A percentile compares a stretch with the other conserved stretches of the same genome.
These are phyloP conservation scores for Phalangium opilio DNA, from an alignment of 2,888 invertebrate genomes.

Conservation along the genomic window DNA sequence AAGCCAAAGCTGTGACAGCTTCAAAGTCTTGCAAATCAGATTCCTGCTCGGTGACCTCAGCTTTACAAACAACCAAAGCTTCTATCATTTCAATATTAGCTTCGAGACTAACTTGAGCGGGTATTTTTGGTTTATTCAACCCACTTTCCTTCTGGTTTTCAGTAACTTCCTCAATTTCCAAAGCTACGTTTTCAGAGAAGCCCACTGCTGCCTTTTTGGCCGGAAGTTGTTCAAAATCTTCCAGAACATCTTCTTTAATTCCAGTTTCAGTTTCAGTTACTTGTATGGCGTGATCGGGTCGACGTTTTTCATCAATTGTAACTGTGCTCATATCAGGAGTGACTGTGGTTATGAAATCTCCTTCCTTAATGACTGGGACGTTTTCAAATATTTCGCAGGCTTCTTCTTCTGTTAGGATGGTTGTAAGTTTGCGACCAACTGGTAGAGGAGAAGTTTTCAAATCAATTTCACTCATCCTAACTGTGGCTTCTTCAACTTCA, in stretches of 20 bases:
- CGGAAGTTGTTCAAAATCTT: neutral
- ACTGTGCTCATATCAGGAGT: constrained; percentile 3
- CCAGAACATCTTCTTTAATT: constrained; percentile 16
- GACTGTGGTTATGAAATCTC: constrained; percentile 3
- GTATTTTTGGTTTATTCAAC: neutral
- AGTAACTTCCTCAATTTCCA: constrained; percentile 9
- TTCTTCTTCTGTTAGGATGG: constrained; percentile 10
- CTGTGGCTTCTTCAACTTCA: constrained; percentile 10
- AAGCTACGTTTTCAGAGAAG: constrained; percentile 10
- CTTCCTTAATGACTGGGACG: constrained; percentile 13
- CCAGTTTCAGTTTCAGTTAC: constrained; percentile 14
- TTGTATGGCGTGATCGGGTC: constrained; percentile 13
- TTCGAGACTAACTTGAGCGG: neutral
- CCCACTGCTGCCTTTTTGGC: constrained; percentile 6
- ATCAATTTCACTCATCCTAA: constrained; percentile 6
- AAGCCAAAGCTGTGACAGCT: no score
- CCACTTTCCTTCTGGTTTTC: no score
- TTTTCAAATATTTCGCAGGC: constrained; percentile 13
- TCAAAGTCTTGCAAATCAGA: no score
- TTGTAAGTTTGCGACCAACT: constrained; percentile 19
- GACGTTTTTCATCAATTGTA: neutral
- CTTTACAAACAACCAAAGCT: neutral
- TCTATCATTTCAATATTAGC: neutral
- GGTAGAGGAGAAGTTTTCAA: constrained; percentile 12
- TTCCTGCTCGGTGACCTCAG: neutral